Percentiles rank a stretch among this genome's conserved stretches.
These are phyloP conservation scores for Pristis pectinata DNA, from an alignment of 2,797 vertebrate species.

Conservation along the genomic window DNA sequence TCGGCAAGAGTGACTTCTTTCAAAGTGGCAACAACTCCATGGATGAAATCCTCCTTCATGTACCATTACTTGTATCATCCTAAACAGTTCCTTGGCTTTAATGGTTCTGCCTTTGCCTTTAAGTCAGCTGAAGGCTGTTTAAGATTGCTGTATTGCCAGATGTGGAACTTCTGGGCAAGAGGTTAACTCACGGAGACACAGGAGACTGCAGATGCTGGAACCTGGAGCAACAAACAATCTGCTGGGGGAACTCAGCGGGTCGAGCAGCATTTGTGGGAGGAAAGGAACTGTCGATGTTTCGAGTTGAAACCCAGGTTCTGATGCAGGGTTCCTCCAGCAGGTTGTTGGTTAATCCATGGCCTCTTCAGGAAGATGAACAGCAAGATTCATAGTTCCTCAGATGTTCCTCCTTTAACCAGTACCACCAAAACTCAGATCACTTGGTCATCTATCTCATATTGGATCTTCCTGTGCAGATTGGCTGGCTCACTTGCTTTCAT, in stretches of 20 bases:
- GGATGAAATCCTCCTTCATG: background rate
- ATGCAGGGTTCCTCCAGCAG: no score
- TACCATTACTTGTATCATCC: background rate
- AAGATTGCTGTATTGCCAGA: background rate
- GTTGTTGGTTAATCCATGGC: background rate
- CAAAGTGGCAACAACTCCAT: background rate
- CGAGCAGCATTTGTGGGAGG: no score
- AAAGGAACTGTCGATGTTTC: no score
- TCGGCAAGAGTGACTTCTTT: background rate
- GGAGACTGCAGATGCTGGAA: no score
- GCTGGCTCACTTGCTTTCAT: background rate
- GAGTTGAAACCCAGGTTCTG: no score
- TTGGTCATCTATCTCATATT: background rate
- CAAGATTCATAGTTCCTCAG: background rate
- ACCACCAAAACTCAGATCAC: background rate
- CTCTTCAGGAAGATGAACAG: background rate
- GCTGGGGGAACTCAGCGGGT: no score
- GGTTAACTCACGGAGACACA: no score
- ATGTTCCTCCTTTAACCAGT: background rate
- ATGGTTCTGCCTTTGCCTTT: background rate
- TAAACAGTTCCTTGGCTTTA: background rate
- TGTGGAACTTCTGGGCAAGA: background rate
- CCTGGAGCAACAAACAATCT: no score
- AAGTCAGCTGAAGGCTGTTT: background rate
- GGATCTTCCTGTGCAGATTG: background rate